phyloP scores from a whole-genome alignment of 1,140 invertebrate species.

The Drosophila ananassae region DNA sequence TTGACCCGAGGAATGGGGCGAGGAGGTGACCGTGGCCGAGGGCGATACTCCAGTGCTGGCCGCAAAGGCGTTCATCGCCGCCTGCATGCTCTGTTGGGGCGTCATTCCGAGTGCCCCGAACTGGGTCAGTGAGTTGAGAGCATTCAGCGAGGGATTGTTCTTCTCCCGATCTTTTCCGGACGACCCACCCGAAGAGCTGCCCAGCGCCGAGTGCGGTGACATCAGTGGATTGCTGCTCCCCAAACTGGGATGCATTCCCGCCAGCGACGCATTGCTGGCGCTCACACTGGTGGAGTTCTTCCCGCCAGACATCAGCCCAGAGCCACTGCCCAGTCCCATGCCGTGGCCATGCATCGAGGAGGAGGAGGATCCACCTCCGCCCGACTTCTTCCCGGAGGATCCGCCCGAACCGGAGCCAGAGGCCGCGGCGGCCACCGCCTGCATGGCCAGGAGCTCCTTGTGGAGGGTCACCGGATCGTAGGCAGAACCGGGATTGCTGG shows the following conservation, averaged over 20 bases:
- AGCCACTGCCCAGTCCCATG: conserved; percentile 45
- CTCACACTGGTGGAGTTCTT: conserved; percentile 64
- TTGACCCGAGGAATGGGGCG: conserved; percentile 43
- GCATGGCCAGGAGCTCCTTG: conserved; percentile 83
- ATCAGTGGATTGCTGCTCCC: conserved; percentile 48
- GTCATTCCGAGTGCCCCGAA: conserved; percentile 80
- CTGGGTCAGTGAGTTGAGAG: conserved; percentile 79
- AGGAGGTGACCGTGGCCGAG: conserved; percentile 58
- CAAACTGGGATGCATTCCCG: conserved; percentile 55
- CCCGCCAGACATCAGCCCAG: conserved; percentile 60
- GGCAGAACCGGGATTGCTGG: conserved; percentile 70
- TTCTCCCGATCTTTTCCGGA: conserved; percentile 70
- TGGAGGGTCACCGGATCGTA: conserved; percentile 82
- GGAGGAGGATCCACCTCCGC: conserved; percentile 37
- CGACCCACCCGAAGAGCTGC: conserved; percentile 22
- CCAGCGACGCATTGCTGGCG: conserved; percentile 52
- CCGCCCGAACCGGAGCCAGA: conserved; percentile 52
- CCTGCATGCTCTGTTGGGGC: conserved; percentile 83
- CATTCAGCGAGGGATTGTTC: conserved; percentile 81
- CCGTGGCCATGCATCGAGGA: conserved; percentile 61
- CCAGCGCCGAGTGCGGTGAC: conserved; percentile 65
- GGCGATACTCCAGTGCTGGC: conserved; percentile 58
- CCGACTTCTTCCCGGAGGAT: conserved; percentile 80
- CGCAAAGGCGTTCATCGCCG: conserved; percentile 83
- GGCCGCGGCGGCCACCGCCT: conserved; percentile 81